A percentile compares a stretch with the other conserved stretches of the same genome.
These are phyloP conservation scores for Nephrotoma flavescens DNA, from an alignment of 2,888 invertebrate species.

Conservation along the genomic window DNA sequence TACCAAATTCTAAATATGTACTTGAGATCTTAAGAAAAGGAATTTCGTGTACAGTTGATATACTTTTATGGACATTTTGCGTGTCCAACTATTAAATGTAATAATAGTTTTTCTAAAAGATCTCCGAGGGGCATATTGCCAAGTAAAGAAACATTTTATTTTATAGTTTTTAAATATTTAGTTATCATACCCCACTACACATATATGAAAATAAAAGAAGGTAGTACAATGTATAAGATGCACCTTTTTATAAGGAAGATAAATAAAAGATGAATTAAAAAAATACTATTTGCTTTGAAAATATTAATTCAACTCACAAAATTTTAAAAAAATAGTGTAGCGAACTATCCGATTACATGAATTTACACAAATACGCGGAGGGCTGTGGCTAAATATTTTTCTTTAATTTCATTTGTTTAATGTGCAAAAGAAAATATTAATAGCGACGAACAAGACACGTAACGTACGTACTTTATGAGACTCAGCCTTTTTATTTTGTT, in stretches of 20 bases:
- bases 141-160: neutral
- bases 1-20: neutral
- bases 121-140: neutral
- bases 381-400: neutral
- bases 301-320: neutral
- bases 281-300: neutral
- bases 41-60: neutral
- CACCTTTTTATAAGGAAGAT: neutral
- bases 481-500: neutral
- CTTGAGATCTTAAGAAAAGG: neutral
- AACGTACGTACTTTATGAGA: no score
- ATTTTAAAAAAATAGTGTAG: neutral
- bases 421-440: no score
- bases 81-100: neutral
- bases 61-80: neutral
- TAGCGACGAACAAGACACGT: no score
- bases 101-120: neutral
- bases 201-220: neutral
- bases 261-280: neutral
- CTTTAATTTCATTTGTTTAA: neutral
- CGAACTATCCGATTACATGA: neutral
- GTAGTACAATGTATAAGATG: neutral
- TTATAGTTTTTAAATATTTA: neutral
- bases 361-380: neutral
- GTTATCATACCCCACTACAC: neutral